These are phyloP conservation scores for Jordanella pulchra DNA, from an alignment of 2,797 vertebrate genomes.

Conservation along the genomic window DNA sequence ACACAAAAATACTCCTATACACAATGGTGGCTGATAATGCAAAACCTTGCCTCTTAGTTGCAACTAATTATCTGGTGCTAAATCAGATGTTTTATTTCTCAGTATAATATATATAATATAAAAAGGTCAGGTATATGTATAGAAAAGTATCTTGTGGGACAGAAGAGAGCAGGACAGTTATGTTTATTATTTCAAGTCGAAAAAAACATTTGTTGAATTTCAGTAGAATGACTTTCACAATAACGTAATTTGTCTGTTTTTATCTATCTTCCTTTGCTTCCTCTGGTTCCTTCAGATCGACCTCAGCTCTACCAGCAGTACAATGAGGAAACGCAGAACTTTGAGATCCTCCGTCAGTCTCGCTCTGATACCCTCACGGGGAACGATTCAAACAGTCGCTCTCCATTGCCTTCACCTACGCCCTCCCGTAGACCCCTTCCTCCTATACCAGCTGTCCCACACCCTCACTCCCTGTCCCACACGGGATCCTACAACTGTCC, in stretches of 20 bases:
- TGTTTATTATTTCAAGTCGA: neutral
- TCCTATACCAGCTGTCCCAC: slow-evolving; percentile 59
- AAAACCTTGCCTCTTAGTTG: too few relatives aligned
- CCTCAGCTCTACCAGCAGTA: slow-evolving; percentile 87
- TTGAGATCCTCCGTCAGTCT: slow-evolving; percentile 92
- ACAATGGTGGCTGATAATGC: too few relatives aligned
- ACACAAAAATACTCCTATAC: too few relatives aligned
- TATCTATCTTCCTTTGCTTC: slow-evolving; percentile 27
- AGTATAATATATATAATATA: too few relatives aligned
- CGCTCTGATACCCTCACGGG: slow-evolving; percentile 74
- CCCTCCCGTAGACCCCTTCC: slow-evolving; percentile 74
- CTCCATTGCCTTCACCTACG: slow-evolving; percentile 63
- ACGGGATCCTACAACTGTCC: slow-evolving; percentile 45
- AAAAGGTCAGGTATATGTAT: too few relatives aligned
- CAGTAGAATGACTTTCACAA: neutral
- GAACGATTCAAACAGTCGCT: slow-evolving; percentile 62
- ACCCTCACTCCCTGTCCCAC: slow-evolving; percentile 56
- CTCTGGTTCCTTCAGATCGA: slow-evolving; percentile 60
- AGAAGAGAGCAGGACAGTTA: neutral
- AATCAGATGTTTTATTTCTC: too few relatives aligned
- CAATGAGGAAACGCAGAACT: slow-evolving; percentile 88
- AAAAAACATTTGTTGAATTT: neutral
- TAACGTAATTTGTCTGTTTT: slow-evolving; percentile 27
- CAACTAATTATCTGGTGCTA: too few relatives aligned
- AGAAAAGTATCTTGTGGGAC: neutral